A percentile compares a stretch with the other conserved stretches of the same genome.
Evolutionary conservation across 1,140 invertebrate genomes (phyloP).

Genomic region (Planococcus citri): DNA sequence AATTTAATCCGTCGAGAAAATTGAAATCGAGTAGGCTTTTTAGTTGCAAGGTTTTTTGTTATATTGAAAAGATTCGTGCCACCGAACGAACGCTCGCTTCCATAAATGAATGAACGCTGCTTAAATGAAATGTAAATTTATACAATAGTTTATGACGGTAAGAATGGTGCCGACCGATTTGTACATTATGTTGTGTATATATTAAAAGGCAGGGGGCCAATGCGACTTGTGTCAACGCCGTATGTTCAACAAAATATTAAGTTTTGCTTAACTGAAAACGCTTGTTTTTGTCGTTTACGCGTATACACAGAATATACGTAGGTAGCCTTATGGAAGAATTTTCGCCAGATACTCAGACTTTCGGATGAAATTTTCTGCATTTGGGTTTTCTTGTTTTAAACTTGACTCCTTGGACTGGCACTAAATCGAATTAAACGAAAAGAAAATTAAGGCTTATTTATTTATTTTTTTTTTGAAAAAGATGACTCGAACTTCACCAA

Average conservation of each 20-base stretch:
- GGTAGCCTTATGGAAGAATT: no score
- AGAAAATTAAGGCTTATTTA: no score
- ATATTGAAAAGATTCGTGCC: not conserved
- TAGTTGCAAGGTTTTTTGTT: not conserved
- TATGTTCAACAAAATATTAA: not conserved
- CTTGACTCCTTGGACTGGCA: no score
- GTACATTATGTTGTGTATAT: not conserved
- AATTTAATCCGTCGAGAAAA: not conserved
- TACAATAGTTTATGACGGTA: slow-evolving; percentile 3
- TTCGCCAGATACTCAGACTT: no score
- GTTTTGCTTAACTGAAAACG: not conserved
- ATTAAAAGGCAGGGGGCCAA: not conserved
- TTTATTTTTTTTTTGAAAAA: no score
- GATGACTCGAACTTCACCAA: no score
- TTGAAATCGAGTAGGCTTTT: not conserved
- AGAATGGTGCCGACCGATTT: not conserved
- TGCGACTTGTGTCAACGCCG: slow-evolving; percentile 1
- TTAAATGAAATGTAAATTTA: slow-evolving; percentile 5
- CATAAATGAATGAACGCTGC: not conserved
- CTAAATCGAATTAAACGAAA: no score
- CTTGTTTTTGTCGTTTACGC: no score
- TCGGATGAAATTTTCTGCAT: no score
- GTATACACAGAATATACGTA: no score
- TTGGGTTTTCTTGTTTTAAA: no score
- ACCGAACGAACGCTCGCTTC: not conserved